Percentiles rank a stretch among this genome's conserved stretches.
These are phyloP conservation scores for Nemotelus nigrinus DNA, from an alignment of 2,888 invertebrate genomes.

Conservation along the genomic window DNA sequence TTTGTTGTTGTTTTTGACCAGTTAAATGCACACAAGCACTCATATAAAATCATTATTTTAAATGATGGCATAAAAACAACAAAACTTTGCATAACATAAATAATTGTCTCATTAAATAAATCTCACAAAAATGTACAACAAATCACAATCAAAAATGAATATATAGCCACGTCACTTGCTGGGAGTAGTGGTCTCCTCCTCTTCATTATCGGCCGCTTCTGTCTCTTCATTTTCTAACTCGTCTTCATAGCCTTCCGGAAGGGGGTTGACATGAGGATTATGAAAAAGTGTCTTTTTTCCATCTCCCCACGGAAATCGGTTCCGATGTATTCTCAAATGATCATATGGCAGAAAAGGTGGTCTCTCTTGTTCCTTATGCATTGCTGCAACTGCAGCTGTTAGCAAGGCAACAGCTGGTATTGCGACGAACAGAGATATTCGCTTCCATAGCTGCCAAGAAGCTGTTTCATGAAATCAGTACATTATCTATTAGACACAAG, in stretches of 20 bases:
- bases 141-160: too few species aligned
- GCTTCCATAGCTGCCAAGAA: conserved; percentile 19
- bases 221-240: neutral
- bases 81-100: too few species aligned
- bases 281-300: conserved; percentile 50
- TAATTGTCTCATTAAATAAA: too few species aligned
- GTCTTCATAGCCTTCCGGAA: conserved; percentile 47
- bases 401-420: neutral
- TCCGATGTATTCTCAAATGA: conserved; percentile 44
- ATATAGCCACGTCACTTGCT: too few species aligned
- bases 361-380: conserved; percentile 14
- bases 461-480: neutral
- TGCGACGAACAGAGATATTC: neutral
- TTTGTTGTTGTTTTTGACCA: too few species aligned
- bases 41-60: too few species aligned
- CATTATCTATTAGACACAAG: too few species aligned
- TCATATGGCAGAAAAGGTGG: conserved; percentile 43
- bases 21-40: too few species aligned
- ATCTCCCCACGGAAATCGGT: conserved; percentile 52
- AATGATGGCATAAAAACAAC: too few species aligned
- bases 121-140: too few species aligned
- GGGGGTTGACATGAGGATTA: conserved; percentile 49
- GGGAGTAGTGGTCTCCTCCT: neutral
- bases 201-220: neutral
- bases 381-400: neutral